phyloP scores from a whole-genome alignment of 2,113 vertebrate genomes.

The Picathartes gymnocephalus region DNA sequence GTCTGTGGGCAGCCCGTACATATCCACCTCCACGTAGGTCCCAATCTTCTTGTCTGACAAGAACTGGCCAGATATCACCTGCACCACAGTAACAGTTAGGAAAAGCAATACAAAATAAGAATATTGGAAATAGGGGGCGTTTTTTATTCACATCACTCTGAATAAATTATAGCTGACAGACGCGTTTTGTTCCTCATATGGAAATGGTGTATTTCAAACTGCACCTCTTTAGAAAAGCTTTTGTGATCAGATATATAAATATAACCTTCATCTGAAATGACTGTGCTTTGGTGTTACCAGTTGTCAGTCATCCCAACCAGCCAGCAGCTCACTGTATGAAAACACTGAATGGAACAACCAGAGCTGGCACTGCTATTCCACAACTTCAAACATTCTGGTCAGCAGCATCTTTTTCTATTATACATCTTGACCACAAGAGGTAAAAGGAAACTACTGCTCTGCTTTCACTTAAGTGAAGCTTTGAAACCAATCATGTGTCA shows the following conservation, averaged over 20 bases:
- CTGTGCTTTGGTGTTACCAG: not conserved
- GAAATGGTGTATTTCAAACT: not conserved
- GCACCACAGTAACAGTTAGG: not conserved
- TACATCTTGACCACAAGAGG: not conserved
- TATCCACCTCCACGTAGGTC: conserved; percentile 96
- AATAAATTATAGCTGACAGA: not conserved
- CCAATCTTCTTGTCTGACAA: conserved; percentile 98
- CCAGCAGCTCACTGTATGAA: not conserved
- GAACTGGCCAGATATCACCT: conserved; percentile 99
- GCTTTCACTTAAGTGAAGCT: not conserved
- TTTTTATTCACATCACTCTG: not conserved
- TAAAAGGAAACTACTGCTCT: not conserved
- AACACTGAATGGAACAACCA: not conserved
- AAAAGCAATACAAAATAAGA: not conserved
- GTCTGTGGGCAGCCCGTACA: conserved; percentile 96
- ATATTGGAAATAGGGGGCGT: fast-evolving
- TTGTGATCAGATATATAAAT: not conserved
- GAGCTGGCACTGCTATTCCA: not conserved
- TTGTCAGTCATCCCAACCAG: not conserved
- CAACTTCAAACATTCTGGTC: not conserved
- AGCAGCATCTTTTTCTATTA: not conserved
- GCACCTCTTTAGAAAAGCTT: not conserved
- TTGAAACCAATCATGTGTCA: not conserved
- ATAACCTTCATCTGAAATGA: not conserved
- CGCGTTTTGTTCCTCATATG: not conserved